phyloP scores from a whole-genome alignment of 1,140 invertebrate genomes.

The Trypoxylus dichotomus region DNA sequence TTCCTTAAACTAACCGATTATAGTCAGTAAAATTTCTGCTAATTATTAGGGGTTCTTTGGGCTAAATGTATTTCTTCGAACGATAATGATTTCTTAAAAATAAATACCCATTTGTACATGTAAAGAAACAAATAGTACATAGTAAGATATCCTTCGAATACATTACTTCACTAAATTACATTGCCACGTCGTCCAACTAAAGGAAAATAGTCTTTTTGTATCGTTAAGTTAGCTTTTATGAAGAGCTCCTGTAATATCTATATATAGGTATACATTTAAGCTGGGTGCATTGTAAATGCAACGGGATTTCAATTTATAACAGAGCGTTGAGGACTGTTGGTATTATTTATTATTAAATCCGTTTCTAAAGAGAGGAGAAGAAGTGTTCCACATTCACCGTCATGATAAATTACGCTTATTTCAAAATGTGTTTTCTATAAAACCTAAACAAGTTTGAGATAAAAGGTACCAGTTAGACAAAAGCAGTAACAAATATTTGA shows the following conservation, averaged over 20 bases:
- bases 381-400: conserved; percentile 5
- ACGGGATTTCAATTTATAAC: neutral
- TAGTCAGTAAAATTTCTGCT: no score
- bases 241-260: neutral
- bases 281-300: neutral
- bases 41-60: no score
- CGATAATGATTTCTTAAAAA: no score
- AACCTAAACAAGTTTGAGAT: conserved; percentile 30
- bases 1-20: no score
- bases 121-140: no score
- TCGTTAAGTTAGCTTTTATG: neutral
- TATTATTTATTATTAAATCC: conserved; percentile 11
- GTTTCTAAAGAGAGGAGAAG: conserved; percentile 17
- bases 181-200: no score
- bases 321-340: neutral
- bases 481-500: conserved; percentile 28
- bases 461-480: conserved; percentile 28
- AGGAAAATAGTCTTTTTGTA: neutral
- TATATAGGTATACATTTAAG: neutral
- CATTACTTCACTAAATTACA: no score
- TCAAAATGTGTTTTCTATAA: conserved; percentile 28
- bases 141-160: no score
- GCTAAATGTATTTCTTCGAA: no score
- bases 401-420: conserved; percentile 26
- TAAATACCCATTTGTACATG: no score